These are phyloP conservation scores for Rhagoletis pomonella DNA, from an alignment of 1,140 invertebrate genomes.

Conservation along the genomic window DNA sequence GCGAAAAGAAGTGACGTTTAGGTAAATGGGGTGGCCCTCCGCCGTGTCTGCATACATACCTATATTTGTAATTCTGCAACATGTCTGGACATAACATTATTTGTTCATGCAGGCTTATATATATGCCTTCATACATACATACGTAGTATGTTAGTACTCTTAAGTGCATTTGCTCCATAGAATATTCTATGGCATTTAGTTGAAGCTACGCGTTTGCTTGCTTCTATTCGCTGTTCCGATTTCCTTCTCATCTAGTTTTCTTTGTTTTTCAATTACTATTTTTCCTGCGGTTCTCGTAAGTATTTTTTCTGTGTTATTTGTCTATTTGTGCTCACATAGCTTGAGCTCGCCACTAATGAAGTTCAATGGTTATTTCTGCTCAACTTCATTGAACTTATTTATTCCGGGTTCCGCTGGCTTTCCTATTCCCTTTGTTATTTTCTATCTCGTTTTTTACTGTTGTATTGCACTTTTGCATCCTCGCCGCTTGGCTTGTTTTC, in stretches of 20 bases:
- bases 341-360: conserved; percentile 9
- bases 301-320: not conserved
- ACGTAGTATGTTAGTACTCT: no score
- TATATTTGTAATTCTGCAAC: not conserved
- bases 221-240: not conserved
- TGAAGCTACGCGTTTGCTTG: not conserved
- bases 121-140: not conserved
- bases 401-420: not conserved
- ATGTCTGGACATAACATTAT: not conserved
- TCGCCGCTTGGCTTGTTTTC: not conserved
- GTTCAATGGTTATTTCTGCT: conserved; percentile 26
- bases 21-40: not conserved
- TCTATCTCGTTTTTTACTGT: not conserved
- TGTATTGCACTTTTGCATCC: not conserved
- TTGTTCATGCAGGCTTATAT: not conserved
- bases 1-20: not conserved
- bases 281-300: not conserved
- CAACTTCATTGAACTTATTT: conserved; percentile 32
- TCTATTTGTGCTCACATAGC: not conserved
- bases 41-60: not conserved
- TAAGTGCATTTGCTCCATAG: not conserved
- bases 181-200: not conserved
- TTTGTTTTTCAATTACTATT: not conserved
- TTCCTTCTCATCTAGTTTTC: not conserved
- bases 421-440: not conserved